These are phyloP conservation scores for Himalopsyche phryganea DNA, from an alignment of 1,140 invertebrate genomes.

Conservation along the genomic window DNA sequence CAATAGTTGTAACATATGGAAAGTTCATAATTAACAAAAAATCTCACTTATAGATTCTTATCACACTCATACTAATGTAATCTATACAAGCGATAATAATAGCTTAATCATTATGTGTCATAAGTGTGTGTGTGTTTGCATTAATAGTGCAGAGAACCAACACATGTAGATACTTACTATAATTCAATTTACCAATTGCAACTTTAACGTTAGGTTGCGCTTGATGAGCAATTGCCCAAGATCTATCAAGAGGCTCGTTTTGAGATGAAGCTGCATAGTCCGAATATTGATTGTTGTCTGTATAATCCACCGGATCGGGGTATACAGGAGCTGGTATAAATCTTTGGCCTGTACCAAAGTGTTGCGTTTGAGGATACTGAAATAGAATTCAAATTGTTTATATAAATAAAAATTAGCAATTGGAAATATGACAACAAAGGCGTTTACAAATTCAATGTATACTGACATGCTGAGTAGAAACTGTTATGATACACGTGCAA, in stretches of 20 bases:
- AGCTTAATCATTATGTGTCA: too few relatives aligned
- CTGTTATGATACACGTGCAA: slow-evolving; percentile 27
- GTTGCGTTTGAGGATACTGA: slow-evolving; percentile 10
- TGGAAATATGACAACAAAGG: not conserved
- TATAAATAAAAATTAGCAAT: not conserved
- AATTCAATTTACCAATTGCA: slow-evolving; percentile 21
- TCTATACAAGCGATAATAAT: too few relatives aligned
- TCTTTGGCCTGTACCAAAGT: slow-evolving; percentile 16
- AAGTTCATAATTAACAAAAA: too few relatives aligned
- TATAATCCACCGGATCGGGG: slow-evolving; percentile 22
- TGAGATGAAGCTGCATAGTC: slow-evolving; percentile 23
- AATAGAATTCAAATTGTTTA: not conserved
- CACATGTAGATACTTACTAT: slow-evolving; percentile 17
- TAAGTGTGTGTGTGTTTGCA: too few relatives aligned
- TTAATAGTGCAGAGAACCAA: too few relatives aligned
- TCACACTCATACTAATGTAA: too few relatives aligned
- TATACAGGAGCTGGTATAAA: slow-evolving; percentile 26
- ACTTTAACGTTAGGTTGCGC: slow-evolving; percentile 15
- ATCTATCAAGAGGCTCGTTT: slow-evolving; percentile 10
- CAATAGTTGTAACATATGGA: too few relatives aligned
- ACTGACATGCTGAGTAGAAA: slow-evolving; percentile 21
- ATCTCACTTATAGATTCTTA: too few relatives aligned
- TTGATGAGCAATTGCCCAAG: slow-evolving; percentile 23
- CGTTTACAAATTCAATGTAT: not conserved
- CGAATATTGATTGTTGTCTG: slow-evolving; percentile 21